phyloP scores from a whole-genome alignment of 2,113 vertebrate species.

The Glaucidium brasilianum region DNA sequence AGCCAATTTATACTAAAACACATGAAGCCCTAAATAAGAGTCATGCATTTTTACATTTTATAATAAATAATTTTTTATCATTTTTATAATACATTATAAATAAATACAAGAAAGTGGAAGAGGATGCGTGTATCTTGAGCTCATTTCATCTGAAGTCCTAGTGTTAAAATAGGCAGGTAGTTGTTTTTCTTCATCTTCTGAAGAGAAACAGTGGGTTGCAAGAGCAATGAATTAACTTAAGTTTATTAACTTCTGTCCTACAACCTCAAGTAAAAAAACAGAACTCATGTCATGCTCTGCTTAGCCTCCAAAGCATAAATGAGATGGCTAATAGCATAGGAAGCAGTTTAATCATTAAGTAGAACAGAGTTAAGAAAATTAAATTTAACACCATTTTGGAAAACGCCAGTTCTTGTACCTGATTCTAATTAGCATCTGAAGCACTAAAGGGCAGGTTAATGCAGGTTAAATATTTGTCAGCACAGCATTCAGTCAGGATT shows the following conservation, averaged over 20 bases:
- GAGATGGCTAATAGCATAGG: constrained; percentile 38
- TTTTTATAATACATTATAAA: too few relatives aligned
- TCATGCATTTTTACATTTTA: neutral
- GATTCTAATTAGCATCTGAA: constrained; percentile 49
- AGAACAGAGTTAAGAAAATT: constrained; percentile 64
- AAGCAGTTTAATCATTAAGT: constrained; percentile 64
- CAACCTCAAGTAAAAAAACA: neutral
- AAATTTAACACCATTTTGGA: constrained; percentile 64
- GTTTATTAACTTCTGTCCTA: constrained; percentile 51
- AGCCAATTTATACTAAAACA: neutral
- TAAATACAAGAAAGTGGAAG: neutral
- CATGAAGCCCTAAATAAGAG: neutral
- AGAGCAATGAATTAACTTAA: constrained; percentile 1
- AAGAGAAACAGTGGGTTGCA: neutral
- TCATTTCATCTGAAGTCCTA: neutral
- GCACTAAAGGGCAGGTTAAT: constrained; percentile 50
- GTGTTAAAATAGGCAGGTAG: neutral
- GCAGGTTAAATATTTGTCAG: constrained; percentile 66
- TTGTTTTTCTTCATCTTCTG: neutral
- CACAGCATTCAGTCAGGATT: neutral
- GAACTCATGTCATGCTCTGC: constrained; percentile 23
- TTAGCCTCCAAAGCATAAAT: constrained; percentile 40
- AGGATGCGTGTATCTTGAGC: neutral
- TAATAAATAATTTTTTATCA: neutral
- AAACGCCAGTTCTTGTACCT: constrained; percentile 32